Percentiles rank a stretch among this genome's conserved stretches.
Evolutionary conservation across 1,140 invertebrate species (phyloP).

Genomic region (Teleogryllus occipitalis): DNA sequence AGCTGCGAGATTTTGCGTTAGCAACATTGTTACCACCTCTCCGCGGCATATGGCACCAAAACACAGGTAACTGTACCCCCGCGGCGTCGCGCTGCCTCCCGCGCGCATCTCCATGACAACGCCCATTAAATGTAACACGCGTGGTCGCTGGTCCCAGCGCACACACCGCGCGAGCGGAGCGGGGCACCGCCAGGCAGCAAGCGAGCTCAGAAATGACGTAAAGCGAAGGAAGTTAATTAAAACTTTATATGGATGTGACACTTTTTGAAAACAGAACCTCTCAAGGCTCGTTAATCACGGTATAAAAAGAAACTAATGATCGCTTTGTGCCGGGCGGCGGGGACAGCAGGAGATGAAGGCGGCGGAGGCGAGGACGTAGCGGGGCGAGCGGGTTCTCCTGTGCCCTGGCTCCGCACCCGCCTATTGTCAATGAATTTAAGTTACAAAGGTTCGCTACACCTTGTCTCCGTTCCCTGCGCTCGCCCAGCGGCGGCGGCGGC

Average conservation of each 20-base stretch:
- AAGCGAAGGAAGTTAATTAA: neutral
- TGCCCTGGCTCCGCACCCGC: too few species aligned
- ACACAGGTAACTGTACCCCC: too few species aligned
- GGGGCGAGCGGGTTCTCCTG: neutral
- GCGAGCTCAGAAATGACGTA: neutral
- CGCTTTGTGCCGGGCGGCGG: neutral
- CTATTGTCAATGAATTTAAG: slow-evolving; percentile 1
- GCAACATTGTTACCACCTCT: too few species aligned
- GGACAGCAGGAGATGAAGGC: neutral
- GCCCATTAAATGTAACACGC: neutral
- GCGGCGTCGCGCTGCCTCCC: too few species aligned
- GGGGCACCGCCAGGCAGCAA: neutral
- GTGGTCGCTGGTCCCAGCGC: neutral
- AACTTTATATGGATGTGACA: slow-evolving; percentile 5
- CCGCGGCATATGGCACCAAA: too few species aligned
- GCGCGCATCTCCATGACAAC: neutral
- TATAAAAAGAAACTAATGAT: slow-evolving; percentile 6
- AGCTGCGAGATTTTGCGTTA: too few species aligned
- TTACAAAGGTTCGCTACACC: neutral
- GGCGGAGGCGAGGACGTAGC: neutral
- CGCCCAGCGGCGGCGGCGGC: too few species aligned
- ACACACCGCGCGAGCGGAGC: neutral
- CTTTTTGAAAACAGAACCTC: neutral
- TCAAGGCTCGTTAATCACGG: neutral
- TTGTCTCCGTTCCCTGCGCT: neutral